A percentile compares a stretch with the other conserved stretches of the same genome.
Evolutionary conservation across 64 coral and sea anemone species (phyloP).

Genomic region (Montipora efflorescens): DNA sequence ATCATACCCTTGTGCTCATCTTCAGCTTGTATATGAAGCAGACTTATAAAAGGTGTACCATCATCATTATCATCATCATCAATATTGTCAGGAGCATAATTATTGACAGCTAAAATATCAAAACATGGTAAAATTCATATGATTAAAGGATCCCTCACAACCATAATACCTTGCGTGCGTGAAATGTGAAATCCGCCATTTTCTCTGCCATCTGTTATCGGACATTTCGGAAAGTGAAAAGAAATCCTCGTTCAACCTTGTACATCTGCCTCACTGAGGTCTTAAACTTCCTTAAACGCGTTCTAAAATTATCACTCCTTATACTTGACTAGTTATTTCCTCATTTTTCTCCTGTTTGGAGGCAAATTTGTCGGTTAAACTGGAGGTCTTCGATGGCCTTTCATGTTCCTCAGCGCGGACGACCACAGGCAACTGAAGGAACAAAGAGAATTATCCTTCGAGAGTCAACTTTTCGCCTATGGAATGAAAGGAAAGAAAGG

Average conservation of each 20-base stretch:
- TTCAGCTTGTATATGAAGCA: not conserved
- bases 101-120: not conserved
- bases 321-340: not conserved
- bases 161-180: conserved; percentile 8
- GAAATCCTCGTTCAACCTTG: conserved; percentile 4
- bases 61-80: not conserved
- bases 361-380: not conserved
- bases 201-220: not conserved
- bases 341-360: not conserved
- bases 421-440: conserved; percentile 11
- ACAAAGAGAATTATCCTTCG: conserved; percentile 15
- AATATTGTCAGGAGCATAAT: not conserved
- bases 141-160: not conserved
- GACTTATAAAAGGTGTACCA: not conserved
- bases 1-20: not conserved
- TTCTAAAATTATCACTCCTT: conserved; percentile 6
- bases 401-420: not conserved
- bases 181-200: conserved; percentile 5
- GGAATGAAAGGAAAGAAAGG: conserved; percentile 6
- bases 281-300: not conserved
- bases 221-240: not conserved
- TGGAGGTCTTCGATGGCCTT: conserved; percentile 14
- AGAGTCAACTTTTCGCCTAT: not conserved
- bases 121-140: not conserved
- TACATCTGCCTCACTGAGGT: not conserved